A percentile compares a stretch with the other conserved stretches of the same genome.
phyloP scores from a whole-genome alignment of 1,140 invertebrate genomes.

The Phthorimaea operculella region DNA sequence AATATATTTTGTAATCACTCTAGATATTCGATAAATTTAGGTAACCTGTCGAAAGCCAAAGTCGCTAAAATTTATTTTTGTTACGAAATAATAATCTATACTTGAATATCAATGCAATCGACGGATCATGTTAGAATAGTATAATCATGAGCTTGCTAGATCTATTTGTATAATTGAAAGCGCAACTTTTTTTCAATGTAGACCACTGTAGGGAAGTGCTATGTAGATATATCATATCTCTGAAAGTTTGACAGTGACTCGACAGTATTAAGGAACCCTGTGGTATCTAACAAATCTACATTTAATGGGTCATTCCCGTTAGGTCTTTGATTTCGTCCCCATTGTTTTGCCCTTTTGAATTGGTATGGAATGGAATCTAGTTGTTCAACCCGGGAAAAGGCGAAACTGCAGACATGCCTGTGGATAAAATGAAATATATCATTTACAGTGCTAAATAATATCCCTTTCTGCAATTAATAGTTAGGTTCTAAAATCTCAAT shows the following conservation, averaged over 20 bases:
- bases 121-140: conserved; percentile 22
- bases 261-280: conserved; percentile 55
- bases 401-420: no score
- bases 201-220: not conserved
- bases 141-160: conserved; percentile 40
- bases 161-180: no score
- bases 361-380: no score
- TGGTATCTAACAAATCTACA: conserved; percentile 35
- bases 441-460: no score
- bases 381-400: no score
- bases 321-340: no score
- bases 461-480: no score
- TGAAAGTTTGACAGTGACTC: conserved; percentile 40
- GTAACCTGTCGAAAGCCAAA: conserved; percentile 37
- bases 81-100: conserved; percentile 36
- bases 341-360: no score
- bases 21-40: conserved; percentile 38
- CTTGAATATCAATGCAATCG: conserved; percentile 17
- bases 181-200: not conserved
- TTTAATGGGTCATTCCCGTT: not conserved
- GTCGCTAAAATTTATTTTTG: conserved; percentile 45
- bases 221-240: conserved; percentile 44
- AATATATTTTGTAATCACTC: conserved; percentile 41
- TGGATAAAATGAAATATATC: no score
- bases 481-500: no score